Conservation (phyloP, 2,797 vertebrate species). For the Gobio occitaniae region DNA sequence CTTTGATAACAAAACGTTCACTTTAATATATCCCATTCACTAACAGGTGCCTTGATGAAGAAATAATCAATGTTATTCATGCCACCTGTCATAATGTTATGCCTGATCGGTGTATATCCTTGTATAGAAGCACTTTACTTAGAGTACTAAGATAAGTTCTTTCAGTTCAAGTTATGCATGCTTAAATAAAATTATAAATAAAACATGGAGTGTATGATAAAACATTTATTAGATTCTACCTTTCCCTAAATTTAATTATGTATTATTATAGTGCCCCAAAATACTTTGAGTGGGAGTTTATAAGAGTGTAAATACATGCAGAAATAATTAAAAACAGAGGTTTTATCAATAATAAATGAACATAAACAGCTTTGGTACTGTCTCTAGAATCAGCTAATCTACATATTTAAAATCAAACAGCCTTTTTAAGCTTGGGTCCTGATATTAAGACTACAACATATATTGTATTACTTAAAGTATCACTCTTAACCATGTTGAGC, state of each 20-base stretch:
- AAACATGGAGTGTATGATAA: not conserved
- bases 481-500: not conserved
- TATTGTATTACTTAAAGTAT: not conserved
- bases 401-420: slow-evolving; percentile 5
- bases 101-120: too few relatives aligned
- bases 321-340: not conserved
- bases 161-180: not conserved
- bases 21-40: too few relatives aligned
- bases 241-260: not conserved
- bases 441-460: not conserved
- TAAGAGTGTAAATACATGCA: not conserved
- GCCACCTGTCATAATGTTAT: too few relatives aligned
- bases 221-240: not conserved
- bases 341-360: slow-evolving; percentile 1
- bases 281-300: not conserved
- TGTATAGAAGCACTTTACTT: not conserved
- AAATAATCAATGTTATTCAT: too few relatives aligned
- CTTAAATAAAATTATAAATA: not conserved
- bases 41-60: too few relatives aligned
- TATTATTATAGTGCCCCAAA: slow-evolving; percentile 1
- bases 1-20: too few relatives aligned
- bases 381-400: not conserved
- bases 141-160: not conserved
- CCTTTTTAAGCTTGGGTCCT: not conserved
- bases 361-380: not conserved